Base-by-base conservation (phyloP, 2,113 vertebrate genomes). In the Hippocampus comes region DNA sequence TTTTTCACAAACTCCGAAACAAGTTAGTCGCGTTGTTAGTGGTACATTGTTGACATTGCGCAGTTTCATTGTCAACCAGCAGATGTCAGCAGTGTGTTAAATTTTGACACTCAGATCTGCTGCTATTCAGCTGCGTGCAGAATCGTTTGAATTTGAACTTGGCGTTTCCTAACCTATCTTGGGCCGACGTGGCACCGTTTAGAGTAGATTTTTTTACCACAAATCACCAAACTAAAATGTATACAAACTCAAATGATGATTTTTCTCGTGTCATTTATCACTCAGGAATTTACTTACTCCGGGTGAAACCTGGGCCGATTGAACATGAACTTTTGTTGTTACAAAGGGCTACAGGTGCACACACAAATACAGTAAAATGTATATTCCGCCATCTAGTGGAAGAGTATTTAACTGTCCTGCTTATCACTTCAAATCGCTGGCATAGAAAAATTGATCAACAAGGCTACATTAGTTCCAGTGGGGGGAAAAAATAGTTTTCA, bases 1-100 rank as follows among this genome's bases (percentile, higher is more conserved):
- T 51, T 18, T 51, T 17, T 5, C 48, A 17, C 4, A 5, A 5
- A 49, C 30, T 49, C 3, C 15, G 1, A 49, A 15, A 21, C 20
- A 9, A 53, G 6, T 21, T n/a, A 5, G 21, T 55, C n/a, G 21
- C 21, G 2, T n/a, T 3, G n/a, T 55, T n/a, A 1, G 6, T 20
- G 7, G 9, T n/a, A 11, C 9, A 11, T n/a, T n/a, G 49, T 51
- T 51, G 49, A 51, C 49, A 7, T 5, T 5, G 53, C 8, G 53
- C 53, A n/a, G 11, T 9, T n/a, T n/a, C 21, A 43, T 8, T 2
- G 34, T n/a, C 34, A 10, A 12, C 83, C 89, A 83, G 80, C 82
- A 90, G 88, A 60, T 78, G 88, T 71, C 86, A 86, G 81, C 78
- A 83, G 68, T 51, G 75, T 60, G 46, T 72, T 34, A 53, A 12